Base-by-base conservation (phyloP, 1,140 invertebrate species). In the Eriocheir sinensis region DNA sequence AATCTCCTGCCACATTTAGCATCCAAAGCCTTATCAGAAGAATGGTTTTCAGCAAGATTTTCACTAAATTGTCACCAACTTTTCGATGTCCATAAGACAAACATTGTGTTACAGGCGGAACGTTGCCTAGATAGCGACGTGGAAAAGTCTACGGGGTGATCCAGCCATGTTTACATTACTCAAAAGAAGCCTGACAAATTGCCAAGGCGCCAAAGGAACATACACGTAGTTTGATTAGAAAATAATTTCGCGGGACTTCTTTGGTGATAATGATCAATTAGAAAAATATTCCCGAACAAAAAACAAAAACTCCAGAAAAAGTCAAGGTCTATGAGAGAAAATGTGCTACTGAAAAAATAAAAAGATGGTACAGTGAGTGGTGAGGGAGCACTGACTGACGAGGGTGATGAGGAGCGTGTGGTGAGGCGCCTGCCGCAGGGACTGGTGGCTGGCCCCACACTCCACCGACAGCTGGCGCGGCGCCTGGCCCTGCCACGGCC, bases 371-470 rank as follows among this genome's bases (percentile, higher is more conserved):
- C n/a, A 17, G n/a, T n/a, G 79, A n/a, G n/a, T n/a, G n/a, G n/a
- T n/a, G n/a, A n/a, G 44, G 17, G 21, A 72, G 21, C 21, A 90
- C 89, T 90, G 21, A 90, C 89, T 72, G 32, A 36, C 60, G 27
- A 90, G 48, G 30, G 48, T 90, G 32, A 90, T 12, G 32, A 90
- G 53, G 1, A 90, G 12, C 38, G 89, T 90, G 48, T 90, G 53
- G 30, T 72, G 21, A 0, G 60, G 38, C 6, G 89, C 30, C 2
- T 36, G 48, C 3, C 4, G 21, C 15, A 90, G 48, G 48, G 44
- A 27, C 21, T 32, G 53, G 48, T 90, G 89, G 0, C 72, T 4
- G 8, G 89, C 48, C 12, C 30, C n/a, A 38, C 89, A 90, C 48
- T 44, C 89, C 6, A 90, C 89, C 32, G 34, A 15, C 34, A 90